Evolutionary conservation across 2,113 vertebrate species (phyloP).

Genomic region (Chroicocephalus ridibundus): DNA sequence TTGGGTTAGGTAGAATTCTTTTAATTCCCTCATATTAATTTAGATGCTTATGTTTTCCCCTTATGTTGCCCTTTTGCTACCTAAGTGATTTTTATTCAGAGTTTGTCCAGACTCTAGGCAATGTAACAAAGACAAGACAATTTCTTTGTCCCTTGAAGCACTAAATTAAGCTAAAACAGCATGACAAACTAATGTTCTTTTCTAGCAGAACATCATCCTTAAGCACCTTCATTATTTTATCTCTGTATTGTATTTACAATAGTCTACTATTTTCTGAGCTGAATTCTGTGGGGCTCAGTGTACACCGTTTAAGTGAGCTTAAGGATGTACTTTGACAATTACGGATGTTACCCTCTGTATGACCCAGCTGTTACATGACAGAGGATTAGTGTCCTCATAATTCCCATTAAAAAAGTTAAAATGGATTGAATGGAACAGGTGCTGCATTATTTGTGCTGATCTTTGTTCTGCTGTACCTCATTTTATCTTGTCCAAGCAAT

Average conservation of each 20-base stretch:
- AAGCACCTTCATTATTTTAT: background rate
- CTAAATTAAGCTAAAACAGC: slow-evolving; percentile 20
- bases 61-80: background rate
- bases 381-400: background rate
- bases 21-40: background rate
- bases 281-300: background rate
- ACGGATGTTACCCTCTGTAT: background rate
- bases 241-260: background rate
- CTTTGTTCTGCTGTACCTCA: background rate
- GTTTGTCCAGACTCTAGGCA: background rate
- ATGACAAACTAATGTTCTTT: background rate
- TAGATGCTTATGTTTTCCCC: background rate
- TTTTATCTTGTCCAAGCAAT: background rate
- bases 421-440: background rate
- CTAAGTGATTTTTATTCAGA: background rate
- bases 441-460: background rate
- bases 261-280: background rate
- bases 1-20: background rate
- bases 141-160: slow-evolving; percentile 9
- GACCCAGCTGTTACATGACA: background rate
- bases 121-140: background rate
- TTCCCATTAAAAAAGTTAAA: background rate
- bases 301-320: background rate
- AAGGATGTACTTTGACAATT: background rate
- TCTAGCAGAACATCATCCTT: background rate